Base-by-base conservation (phyloP, 2,113 vertebrate species). In the Tricholaema leucomelas region DNA sequence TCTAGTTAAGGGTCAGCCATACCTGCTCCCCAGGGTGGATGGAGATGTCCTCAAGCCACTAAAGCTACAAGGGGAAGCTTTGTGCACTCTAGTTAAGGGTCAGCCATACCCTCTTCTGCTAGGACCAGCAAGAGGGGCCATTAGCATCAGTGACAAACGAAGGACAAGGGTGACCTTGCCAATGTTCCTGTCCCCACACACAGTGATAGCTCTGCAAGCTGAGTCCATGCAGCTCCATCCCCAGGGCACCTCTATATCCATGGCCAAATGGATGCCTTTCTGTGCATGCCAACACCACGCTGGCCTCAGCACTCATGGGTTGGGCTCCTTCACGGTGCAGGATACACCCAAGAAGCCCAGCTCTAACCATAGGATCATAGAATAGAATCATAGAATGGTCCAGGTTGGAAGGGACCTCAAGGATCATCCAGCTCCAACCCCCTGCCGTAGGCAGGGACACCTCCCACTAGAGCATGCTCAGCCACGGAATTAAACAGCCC, bases 241-340 rank as follows among this genome's bases (percentile, higher is more conserved):
- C 42, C 55, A 13, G 33, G 54, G 31, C 25, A 5, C 21, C 3
- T 54, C 50, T 9, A 8, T 52, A 35, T 17, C 78, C 38, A 2
- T 1, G 19, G n/a, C 15, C 27, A 9, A 8, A 19, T 1, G 3
- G 31, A 28, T 33, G 48, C 25, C 48, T 33, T 40, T 1, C 0
- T 11, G 55, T 3, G 1, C 40, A 38, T 15, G 48, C 19, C 61
- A 63, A 6, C 33, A 10, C 23, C 2, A 1, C 54, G 54, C 30
- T 9, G 48, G 15, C 55, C 35, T 44, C 23, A 17, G 40, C 23
- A 5, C 4, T 2, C 25, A 19, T 23, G 40, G 15, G 50, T 73
- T 63, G 66, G 23, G 5, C n/a, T 63, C 23, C 35, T 79, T 61
- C n/a, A 28, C 1, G 48, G 48, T 50, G 23, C 19, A 15, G 40